Base-by-base conservation (phyloP, 2,888 invertebrate species). In the Orthosia gracilis region DNA sequence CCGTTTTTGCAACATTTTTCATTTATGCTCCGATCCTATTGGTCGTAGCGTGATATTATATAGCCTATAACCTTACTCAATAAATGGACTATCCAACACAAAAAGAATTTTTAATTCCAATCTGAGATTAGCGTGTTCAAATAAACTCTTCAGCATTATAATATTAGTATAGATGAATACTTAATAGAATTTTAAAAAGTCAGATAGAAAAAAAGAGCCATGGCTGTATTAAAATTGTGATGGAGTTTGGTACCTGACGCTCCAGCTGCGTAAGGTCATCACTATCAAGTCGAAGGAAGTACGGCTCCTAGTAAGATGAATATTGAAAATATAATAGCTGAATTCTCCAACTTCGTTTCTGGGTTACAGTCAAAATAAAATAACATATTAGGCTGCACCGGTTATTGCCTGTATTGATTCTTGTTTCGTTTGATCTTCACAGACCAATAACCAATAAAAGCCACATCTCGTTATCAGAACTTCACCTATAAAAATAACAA, bases 401-500 rank as follows among this genome's bases (percentile, higher is more conserved):
- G 15, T n/a, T n/a, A 18, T 7, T 21, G 3, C 45, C 0, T n/a
- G 3, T n/a, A 52, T 12, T 17, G 52, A n/a, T 52, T 12, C 21
- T 52, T 52, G 12, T 52, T 12, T 40, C 40, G 4, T 40, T 40
- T 40, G 9, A 23, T 13, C 47, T n/a, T 49, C n/a, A 7, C 2
- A 23, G 4, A 77, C 68, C 40, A 73, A 49, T 40, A 47, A 70
- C 21, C 57, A 70, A 45, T 70, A 71, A 13, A 45, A 78, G 23
- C 15, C 40, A n/a, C 21, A 21, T 61, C 40, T 58, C 5, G 80
- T 23, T 12, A 21, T 21, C 11, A 7, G 12, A 82, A 65, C 54
- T 63, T 45, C n/a, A 7, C 45, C 66, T 78, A 83, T 83, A 50
- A 67, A 76, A 59, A 70, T 61, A 61, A 67, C 62, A 65, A 75